phyloP scores from a whole-genome alignment of 2,113 vertebrate genomes.

The Brachyhypopomus occidentalis region DNA sequence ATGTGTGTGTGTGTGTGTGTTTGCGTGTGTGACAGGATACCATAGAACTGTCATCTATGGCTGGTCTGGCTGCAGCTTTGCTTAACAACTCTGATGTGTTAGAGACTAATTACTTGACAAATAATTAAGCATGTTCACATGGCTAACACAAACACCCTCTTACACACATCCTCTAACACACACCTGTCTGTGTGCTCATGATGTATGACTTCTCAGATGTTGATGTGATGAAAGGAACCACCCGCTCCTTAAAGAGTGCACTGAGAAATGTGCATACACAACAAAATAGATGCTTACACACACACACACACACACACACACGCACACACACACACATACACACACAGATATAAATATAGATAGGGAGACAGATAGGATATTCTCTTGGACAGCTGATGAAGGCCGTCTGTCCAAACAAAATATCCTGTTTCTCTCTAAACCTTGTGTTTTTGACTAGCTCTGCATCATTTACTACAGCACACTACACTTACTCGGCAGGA shows the following conservation, averaged over 20 bases:
- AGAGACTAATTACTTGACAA: slow-evolving; percentile 91
- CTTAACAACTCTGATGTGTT: slow-evolving; percentile 86
- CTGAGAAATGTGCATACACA: slow-evolving; percentile 9
- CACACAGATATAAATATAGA: slow-evolving; percentile 3
- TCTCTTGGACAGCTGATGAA: neutral
- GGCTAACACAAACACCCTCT: slow-evolving; percentile 75
- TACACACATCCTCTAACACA: slow-evolving; percentile 36
- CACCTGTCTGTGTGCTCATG: slow-evolving; percentile 79
- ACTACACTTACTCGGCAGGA: too few species aligned
- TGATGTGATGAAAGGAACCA: slow-evolving; percentile 86
- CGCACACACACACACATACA: slow-evolving; percentile 30
- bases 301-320: slow-evolving; percentile 26
- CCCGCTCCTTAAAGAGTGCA: slow-evolving; percentile 41
- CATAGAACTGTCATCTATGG: slow-evolving; percentile 73
- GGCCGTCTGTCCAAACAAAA: too few species aligned
- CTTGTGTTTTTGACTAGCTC: too few species aligned
- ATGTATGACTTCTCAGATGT: slow-evolving; percentile 87
- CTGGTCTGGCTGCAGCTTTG: slow-evolving; percentile 74
- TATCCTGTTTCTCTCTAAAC: too few species aligned
- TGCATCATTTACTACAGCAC: too few species aligned
- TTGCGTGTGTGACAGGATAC: slow-evolving; percentile 71
- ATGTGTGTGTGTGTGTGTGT: slow-evolving; percentile 11
- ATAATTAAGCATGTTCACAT: slow-evolving; percentile 93
- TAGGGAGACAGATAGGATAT: neutral
- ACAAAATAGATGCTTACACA: slow-evolving; percentile 12